Conservation (phyloP, 1,140 invertebrate species). For the Stegodyphus dumicola region DNA sequence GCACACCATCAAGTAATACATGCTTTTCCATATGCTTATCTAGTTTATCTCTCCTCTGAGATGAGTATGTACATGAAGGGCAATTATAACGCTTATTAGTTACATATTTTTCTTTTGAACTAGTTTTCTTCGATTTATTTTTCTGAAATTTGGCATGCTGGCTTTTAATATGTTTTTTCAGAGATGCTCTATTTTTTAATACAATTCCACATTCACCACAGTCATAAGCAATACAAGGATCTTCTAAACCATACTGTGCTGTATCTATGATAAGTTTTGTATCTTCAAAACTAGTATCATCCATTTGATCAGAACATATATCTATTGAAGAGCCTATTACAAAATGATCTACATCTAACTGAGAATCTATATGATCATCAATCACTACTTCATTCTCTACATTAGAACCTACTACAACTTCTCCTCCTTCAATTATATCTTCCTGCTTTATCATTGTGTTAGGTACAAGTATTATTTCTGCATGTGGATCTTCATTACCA, state of each 20-base stretch:
- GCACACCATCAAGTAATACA: constrained; percentile 64
- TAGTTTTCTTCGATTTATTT: constrained; percentile 56
- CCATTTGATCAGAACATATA: constrained; percentile 49
- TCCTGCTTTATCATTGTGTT: constrained; percentile 63
- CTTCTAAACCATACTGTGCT: constrained; percentile 10
- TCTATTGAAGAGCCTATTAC: constrained; percentile 36
- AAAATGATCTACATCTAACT: constrained; percentile 38
- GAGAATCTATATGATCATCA: constrained; percentile 54
- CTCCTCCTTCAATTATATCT: constrained; percentile 61
- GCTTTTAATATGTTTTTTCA: constrained; percentile 64
- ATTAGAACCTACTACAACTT: constrained; percentile 59
- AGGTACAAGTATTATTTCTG: constrained; percentile 61
- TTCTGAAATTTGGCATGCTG: constrained; percentile 58
- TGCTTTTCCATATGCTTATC: constrained; percentile 66
- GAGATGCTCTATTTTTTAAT: constrained; percentile 62
- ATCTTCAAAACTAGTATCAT: constrained; percentile 48
- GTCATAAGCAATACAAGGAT: constrained; percentile 61
- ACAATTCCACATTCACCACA: constrained; percentile 65
- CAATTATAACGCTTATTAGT: constrained; percentile 63
- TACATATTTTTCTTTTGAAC: constrained; percentile 26
- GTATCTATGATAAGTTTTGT: constrained; percentile 49
- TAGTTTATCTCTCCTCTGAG: constrained; percentile 64
- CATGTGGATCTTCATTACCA: constrained; percentile 58
- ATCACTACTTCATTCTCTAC: constrained; percentile 63
- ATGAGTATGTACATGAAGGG: constrained; percentile 64